Base-by-base conservation (phyloP, 2,113 vertebrate genomes). In the Peromyscus polionotus region DNA sequence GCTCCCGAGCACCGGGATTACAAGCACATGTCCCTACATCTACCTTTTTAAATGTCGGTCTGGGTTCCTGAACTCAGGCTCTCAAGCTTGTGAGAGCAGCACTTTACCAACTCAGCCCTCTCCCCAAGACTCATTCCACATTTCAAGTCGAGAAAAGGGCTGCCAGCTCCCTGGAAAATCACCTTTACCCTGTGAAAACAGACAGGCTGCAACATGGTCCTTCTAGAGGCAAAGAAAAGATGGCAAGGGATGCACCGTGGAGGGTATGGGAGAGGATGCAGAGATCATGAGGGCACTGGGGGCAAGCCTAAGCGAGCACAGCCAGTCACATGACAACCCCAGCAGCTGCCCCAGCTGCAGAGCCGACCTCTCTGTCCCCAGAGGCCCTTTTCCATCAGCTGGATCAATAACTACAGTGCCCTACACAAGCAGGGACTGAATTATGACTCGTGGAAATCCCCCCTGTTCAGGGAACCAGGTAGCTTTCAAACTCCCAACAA, bases 361-460 rank as follows among this genome's bases (percentile, higher is more conserved):
- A 98, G 98, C 97, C 91, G 97, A 98, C 98, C 97, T 95, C 77
- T 42, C 72, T 75, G n/a, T 73, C 98, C 98, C 96, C 75, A n/a
- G 65, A 99, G 99, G 98, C 96, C 98, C 98, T 99, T 99, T 99
- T 99, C 99, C 99, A 98, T 98, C 98, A 98, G 98, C 99, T 99
- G 99, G 98, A 99, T 99, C 99, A 98, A 99, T 96, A 98, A 97
- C 98, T 93, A 97, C 98, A 98, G 98, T 3, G 22, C 75, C 65
- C 97, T 80, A 92, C 98, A 97, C 98, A 95, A 98, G 98, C 98
- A 97, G 94, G 90, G 98, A 59, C 98, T 98, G 97, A 98, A 96
- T 99, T 98, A 98, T 98, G 97, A 98, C 98, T 98, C 98, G 72
- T 98, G 98, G 99, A 99, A 99, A 99, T 99, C 98, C 98, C 99